Evolutionary conservation across 1,140 invertebrate genomes (phyloP), one percentile per base, ranked within the genome.

Genomic region (Camponotus vicinus): DNA sequence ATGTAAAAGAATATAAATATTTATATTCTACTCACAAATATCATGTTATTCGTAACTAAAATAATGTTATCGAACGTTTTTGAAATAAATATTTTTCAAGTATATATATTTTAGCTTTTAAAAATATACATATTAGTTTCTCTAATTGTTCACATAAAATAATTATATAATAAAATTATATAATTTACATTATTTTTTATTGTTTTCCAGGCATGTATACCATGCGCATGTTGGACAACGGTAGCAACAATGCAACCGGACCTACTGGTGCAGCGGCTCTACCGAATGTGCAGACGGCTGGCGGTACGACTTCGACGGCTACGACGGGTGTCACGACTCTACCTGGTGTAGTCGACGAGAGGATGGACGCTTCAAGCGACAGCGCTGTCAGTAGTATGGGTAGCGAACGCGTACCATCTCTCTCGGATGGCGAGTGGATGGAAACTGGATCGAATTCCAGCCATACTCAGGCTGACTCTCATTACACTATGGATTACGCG

Each of bases 371-470:
- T 0, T 98, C 97, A 34, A 97, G 97, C 91, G 98, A 98, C 94
- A 98, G 98, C 93, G 98, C 98, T 7, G 98, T 98, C 49, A 98
- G 98, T 86, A 98, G 98, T 3, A 98, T 98, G 98, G 98, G 98
- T 8, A 98, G 98, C 7, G 98, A 98, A 92, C 95, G 98, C n/a
- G 98, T 98, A 21, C 97, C 98, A 1, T 98, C 98, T 0, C 95
- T 98, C 1, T 98, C 97, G 11, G 98, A 98, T 92, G 97, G 97
- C 21, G 98, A 98, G 90, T 98, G 98, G 98, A 98, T 98, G 94
- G 98, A 98, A 92, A 96, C 96, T 49, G 98, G 97, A 21, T 98
- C 97, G 52, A 98, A 98, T 92, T 98, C 98, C 2, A 97, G 97
- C 57, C 97, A 97, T 84, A 96, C 96, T 11, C 95, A 96, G 66